Evolutionary conservation across 2,113 vertebrate genomes (phyloP), one percentile per base, ranked within the genome.

Genomic region (Melozone crissalis): DNA sequence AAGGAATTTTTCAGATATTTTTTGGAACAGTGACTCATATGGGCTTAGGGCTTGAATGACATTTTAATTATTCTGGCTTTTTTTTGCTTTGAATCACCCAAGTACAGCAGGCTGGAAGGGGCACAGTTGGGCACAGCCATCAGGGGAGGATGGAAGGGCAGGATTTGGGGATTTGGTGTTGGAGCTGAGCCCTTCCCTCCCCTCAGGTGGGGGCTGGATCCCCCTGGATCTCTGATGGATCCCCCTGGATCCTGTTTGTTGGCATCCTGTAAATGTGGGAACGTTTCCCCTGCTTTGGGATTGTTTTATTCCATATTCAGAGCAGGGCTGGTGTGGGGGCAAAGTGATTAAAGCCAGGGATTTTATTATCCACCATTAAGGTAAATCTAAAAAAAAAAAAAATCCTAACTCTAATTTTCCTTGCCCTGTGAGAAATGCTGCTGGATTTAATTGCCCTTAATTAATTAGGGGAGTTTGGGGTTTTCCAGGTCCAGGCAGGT

Each of bases 61-160:
- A 97, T 97, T 97, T 97, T 97, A 98, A 98, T 98, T 97, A 96
- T 97, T 97, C 94, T 44, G 94, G 73, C 69, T 15, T 95, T 93
- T 84, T 93, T 91, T 81, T 14, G 6, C 77, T 89, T 94, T 96
- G 96, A 97, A 82, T 97, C 96, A 92, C 96, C 94, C 31, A 54
- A 95, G 96, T 91, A 12, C 8, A 89, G 86, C 89, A 31, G 90
- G 79, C 95, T 28, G 83, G 37, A 23, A 81, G 72, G 88, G 80
- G 43, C 80, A 58, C 37, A 5, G 87, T 41, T 15, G 82, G 84
- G 89, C 47, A 30, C 65, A 23, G 83, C 27, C 3, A 26, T 4
- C 69, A 7, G 3, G 5, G 30, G 5, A 2, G 39, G 58, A 24
- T 75, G 81, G 44, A 84, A 78, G n/a, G 66, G 87, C 43, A 77